Percentiles rank a stretch among this genome's conserved stretches.
phyloP scores from a whole-genome alignment of 2,797 vertebrate species.

The Chaetodon trifasciatus region DNA sequence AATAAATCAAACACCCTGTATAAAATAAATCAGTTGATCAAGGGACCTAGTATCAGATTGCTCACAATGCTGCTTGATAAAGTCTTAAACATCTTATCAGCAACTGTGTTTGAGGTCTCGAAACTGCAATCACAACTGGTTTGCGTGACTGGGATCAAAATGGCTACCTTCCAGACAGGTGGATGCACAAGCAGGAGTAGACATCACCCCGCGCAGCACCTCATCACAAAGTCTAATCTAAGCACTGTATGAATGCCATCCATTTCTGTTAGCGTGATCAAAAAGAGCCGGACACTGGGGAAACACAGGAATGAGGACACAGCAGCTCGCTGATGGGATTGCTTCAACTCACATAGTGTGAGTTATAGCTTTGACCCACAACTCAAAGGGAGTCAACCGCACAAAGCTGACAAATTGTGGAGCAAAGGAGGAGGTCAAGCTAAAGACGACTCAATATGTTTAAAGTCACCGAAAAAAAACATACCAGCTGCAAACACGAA shows the following conservation, averaged over 20 bases:
- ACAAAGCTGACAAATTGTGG: conserved; percentile 77
- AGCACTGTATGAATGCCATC: conserved; percentile 75
- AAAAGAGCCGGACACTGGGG: conserved; percentile 69
- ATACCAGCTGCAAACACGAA: conserved; percentile 19
- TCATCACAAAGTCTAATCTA: conserved; percentile 74
- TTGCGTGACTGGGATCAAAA: conserved; percentile 44
- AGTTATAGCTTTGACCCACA: conserved; percentile 82
- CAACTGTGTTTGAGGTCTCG: conserved; percentile 4
- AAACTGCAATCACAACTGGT: conserved; percentile 41
- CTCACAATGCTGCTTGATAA: conserved; percentile 13
- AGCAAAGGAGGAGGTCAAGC: conserved; percentile 54
- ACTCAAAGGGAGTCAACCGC: conserved; percentile 76
- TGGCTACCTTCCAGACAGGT: conserved; percentile 39
- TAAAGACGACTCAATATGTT: conserved; percentile 62
- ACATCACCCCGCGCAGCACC: conserved; percentile 44
- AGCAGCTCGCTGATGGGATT: conserved; percentile 70
- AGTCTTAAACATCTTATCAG: conserved; percentile 38
- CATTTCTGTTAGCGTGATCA: conserved; percentile 79
- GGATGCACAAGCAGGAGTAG: conserved; percentile 39
- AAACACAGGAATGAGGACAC: conserved; percentile 81
- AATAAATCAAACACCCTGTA: neutral
- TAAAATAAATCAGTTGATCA: neutral
- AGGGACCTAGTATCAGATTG: neutral
- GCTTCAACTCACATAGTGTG: conserved; percentile 72
- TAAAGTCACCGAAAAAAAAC: conserved; percentile 15